phyloP scores from a whole-genome alignment of 2,888 invertebrate genomes.

The Noctua comes region DNA sequence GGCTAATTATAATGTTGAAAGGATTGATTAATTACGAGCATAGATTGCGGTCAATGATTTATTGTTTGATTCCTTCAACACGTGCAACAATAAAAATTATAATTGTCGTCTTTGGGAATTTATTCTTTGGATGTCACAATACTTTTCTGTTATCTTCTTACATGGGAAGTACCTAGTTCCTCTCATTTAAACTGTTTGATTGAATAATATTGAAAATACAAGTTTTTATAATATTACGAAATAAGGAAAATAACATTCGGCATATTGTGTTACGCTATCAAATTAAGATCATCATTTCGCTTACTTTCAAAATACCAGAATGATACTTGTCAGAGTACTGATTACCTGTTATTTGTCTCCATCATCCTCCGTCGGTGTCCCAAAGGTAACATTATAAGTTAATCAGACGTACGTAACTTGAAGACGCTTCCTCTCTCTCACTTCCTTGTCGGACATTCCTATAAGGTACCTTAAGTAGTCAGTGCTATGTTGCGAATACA shows the following conservation, averaged over 20 bases:
- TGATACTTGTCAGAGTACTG: slow-evolving; percentile 27
- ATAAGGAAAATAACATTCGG: neutral
- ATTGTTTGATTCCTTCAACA: neutral
- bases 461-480: slow-evolving; percentile 61
- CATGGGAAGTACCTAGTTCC: no score
- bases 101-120: neutral
- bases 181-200: no score
- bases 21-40: slow-evolving; percentile 36
- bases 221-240: neutral
- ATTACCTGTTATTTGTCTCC: slow-evolving; percentile 54
- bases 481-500: slow-evolving; percentile 26
- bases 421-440: slow-evolving; percentile 71
- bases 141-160: no score
- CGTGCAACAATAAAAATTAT: neutral
- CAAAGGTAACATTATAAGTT: slow-evolving; percentile 56
- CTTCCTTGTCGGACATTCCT: slow-evolving; percentile 72
- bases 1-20: slow-evolving; percentile 21
- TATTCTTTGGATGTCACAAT: no score
- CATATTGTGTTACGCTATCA: slow-evolving; percentile 3
- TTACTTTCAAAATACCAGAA: slow-evolving; percentile 46
- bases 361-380: slow-evolving; percentile 20
- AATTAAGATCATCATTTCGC: slow-evolving; percentile 32
- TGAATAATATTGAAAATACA: no score
- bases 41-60: slow-evolving; percentile 1
- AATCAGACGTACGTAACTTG: slow-evolving; percentile 62